These are phyloP conservation scores for Chrysolina haemoptera DNA, from an alignment of 2,888 invertebrate species.

Conservation along the genomic window DNA sequence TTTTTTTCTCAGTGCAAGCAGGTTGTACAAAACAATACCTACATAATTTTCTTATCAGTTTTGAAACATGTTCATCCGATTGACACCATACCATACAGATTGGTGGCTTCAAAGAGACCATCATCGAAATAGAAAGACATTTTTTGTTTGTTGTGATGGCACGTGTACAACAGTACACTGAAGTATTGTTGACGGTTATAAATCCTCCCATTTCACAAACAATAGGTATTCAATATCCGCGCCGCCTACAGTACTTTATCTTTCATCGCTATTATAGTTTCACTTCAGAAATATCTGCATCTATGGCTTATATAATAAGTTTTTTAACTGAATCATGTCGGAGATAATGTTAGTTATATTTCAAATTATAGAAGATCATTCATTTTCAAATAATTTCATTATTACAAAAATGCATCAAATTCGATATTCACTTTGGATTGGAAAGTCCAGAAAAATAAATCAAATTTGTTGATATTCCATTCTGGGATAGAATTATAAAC, in stretches of 20 bases:
- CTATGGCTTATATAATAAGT: slow-evolving; percentile 2
- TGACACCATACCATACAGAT: no score
- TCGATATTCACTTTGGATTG: no score
- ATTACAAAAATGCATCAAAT: no score
- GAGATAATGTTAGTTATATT: neutral
- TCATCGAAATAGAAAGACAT: neutral
- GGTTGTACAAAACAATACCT: no score
- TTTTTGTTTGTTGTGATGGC: neutral
- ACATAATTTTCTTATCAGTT: no score
- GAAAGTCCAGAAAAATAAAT: no score
- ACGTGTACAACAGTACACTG: slow-evolving; percentile 8
- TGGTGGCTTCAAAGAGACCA: neutral
- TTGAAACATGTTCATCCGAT: no score
- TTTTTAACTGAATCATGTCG: slow-evolving; percentile 6
- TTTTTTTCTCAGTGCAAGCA: no score
- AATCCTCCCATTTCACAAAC: slow-evolving; percentile 44
- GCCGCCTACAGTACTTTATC: slow-evolving; percentile 46
- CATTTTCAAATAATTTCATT: no score
- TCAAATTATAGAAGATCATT: neutral
- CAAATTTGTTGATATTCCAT: no score
- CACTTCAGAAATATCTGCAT: slow-evolving; percentile 30
- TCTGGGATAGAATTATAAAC: no score
- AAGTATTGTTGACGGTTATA: slow-evolving; percentile 42
- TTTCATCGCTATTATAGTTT: slow-evolving; percentile 46
- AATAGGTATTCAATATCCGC: slow-evolving; percentile 44